These are phyloP conservation scores for Condylostylus longicornis DNA, from an alignment of 1,140 invertebrate species.

Conservation along the genomic window DNA sequence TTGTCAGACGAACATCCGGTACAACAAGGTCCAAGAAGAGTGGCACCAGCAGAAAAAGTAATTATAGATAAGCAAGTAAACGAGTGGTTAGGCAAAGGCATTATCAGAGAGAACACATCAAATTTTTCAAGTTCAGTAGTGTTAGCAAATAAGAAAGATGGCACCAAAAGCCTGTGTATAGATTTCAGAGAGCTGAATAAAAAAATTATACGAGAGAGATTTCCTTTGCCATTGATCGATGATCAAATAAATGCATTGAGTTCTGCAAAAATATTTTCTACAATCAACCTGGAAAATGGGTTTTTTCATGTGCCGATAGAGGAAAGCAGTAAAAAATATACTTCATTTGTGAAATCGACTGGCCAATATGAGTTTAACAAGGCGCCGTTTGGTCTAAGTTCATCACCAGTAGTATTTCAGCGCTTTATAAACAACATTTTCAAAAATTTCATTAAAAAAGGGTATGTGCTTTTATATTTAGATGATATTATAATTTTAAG, in stretches of 20 bases:
- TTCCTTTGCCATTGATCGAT: conserved; percentile 30
- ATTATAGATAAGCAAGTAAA: conserved; percentile 8
- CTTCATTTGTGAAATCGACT: background rate
- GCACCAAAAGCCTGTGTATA: conserved; percentile 8
- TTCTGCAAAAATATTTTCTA: conserved; percentile 21
- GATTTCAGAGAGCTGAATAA: conserved; percentile 13
- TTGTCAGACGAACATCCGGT: conserved; percentile 13
- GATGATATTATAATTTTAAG: conserved; percentile 34
- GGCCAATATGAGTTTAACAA: background rate
- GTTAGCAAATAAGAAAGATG: conserved; percentile 14
- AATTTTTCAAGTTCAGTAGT: conserved; percentile 15
- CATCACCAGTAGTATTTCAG: conserved; percentile 1
- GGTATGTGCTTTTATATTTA: conserved; percentile 18
- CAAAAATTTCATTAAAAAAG: conserved; percentile 8
- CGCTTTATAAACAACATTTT: conserved; percentile 1
- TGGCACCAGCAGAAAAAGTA: conserved; percentile 2
- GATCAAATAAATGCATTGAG: conserved; percentile 29
- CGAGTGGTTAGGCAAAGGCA: conserved; percentile 4
- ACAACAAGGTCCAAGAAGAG: conserved; percentile 15
- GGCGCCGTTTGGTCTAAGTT: conserved; percentile 2
- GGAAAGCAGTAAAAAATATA: background rate
- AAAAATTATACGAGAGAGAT: conserved; percentile 1
- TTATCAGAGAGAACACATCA: background rate
- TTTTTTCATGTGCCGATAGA: background rate
- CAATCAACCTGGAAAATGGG: conserved; percentile 30